Evolutionary conservation across 2,797 vertebrate genomes (phyloP), one percentile per base, ranked within the genome.

Genomic region (Enteromius afrohamiltoni): DNA sequence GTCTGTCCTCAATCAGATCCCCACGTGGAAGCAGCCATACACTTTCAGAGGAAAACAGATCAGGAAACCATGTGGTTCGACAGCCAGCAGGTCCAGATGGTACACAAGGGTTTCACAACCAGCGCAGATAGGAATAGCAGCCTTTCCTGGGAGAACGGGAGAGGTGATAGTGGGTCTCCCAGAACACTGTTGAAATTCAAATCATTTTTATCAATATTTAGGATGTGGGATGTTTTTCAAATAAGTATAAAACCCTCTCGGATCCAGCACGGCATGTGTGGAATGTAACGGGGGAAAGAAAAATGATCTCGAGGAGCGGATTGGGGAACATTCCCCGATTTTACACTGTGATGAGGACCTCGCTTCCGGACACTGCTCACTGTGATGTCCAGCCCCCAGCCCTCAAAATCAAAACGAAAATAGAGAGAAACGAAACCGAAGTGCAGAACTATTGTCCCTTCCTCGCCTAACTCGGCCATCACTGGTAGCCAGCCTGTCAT

Each of bases 91-190:
- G 96, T 89, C 97, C 97, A 17, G 98, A 99, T 60, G 96, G 96
- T 88, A 97, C 96, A 82, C 98, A 97, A 81, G 97, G 98, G 91
- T 98, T 99, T 95, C 95, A 95, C 89, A 96, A 99, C 89, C 97
- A 99, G 87, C 96, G 97, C 94, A 98, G 97, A 99, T 99, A 98
- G 95, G 92, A 77, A 83, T 84, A 88, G 88, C 85, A 10, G 84
- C 67, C 77, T 78, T 81, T 78, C 83, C 85, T 65, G 62, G 80
- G 85, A 86, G 85, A 68, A 77, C 42, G 77, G 53, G 31, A 77
- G 88, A 85, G 79, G 40, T 37, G 13, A 71, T 42, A 40, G 53
- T 53, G 51, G n/a, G 58, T 73, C 83, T 85, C 80, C 60, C 40
- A 76, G n/a, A 21, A 74, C 64, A 82, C 58, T 13, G 51, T 83